Percentiles rank a stretch among this genome's conserved stretches.
Conservation (phyloP, 53 echinoderm and acorn worm species). For the Glandiceps talaboti region DNA sequence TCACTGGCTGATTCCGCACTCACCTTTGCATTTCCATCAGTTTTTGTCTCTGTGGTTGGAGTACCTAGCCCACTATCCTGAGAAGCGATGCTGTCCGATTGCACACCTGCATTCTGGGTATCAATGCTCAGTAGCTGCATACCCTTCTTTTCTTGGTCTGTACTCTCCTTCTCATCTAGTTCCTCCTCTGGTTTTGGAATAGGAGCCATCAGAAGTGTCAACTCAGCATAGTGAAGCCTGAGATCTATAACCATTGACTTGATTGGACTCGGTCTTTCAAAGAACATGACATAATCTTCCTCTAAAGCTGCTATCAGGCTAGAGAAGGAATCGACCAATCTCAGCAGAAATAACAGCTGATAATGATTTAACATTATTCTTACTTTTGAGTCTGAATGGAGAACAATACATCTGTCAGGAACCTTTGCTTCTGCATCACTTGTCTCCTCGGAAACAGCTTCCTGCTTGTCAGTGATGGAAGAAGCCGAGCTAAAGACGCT, state of each 20-base stretch:
- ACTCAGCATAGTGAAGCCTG: conserved; percentile 41
- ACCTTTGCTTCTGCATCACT: background rate
- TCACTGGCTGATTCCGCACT: background rate
- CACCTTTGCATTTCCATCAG: background rate
- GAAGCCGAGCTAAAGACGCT: background rate
- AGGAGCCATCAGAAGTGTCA: conserved; percentile 54
- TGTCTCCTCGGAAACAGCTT: background rate
- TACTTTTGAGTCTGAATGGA: conserved; percentile 43
- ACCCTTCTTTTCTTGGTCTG: background rate
- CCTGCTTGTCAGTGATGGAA: background rate
- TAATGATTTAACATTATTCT: conserved; percentile 72
- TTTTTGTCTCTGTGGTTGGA: conserved; percentile 2
- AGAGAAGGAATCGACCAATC: conserved; percentile 74
- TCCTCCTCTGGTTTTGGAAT: conserved; percentile 19
- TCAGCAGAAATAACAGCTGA: conserved; percentile 75
- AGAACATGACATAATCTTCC: conserved; percentile 59
- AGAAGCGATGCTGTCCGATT: background rate
- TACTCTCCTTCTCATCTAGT: conserved; percentile 18
- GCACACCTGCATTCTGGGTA: background rate
- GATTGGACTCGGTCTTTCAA: conserved; percentile 19
- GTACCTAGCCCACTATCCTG: conserved; percentile 4
- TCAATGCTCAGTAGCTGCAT: no score
- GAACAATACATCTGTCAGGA: conserved; percentile 15
- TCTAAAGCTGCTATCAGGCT: conserved; percentile 43
- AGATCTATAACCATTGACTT: conserved; percentile 49